Percentiles rank a stretch among this genome's conserved stretches.
Evolutionary conservation across 2,797 vertebrate genomes (phyloP).

Genomic region (Pipistrellus nathusii): DNA sequence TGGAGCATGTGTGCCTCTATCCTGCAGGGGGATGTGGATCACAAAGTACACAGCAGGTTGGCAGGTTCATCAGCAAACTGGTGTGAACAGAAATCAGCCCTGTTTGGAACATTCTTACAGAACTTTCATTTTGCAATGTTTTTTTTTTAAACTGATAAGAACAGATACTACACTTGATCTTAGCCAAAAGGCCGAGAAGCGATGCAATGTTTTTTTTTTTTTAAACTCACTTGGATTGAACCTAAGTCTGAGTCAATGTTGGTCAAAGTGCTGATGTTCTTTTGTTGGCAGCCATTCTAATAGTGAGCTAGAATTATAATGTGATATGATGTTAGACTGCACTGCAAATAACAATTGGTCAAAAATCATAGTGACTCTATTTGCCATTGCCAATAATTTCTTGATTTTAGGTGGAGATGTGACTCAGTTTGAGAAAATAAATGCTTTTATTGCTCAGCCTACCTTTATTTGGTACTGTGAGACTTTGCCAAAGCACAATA

Average conservation of each 20-base stretch:
- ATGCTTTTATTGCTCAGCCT: background rate
- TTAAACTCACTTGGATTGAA: background rate
- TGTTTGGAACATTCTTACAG: background rate
- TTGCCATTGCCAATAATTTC: background rate
- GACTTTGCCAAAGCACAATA: background rate
- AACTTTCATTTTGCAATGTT: background rate
- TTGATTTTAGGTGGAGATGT: background rate
- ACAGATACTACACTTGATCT: no score
- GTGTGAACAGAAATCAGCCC: background rate
- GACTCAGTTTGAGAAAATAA: background rate
- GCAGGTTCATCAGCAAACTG: background rate
- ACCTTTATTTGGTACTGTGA: slow-evolving; percentile 35
- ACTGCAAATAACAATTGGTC: background rate
- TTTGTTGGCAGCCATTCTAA: background rate
- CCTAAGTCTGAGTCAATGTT: background rate
- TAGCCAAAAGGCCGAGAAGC: no score
- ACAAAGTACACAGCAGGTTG: background rate
- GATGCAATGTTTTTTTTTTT: no score
- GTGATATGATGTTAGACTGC: background rate
- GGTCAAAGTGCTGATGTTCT: background rate
- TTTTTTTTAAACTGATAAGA: no score
- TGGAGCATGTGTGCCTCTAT: background rate
- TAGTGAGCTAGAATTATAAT: background rate
- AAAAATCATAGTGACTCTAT: background rate
- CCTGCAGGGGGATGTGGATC: background rate